Percentiles rank a stretch among this genome's conserved stretches.
These are phyloP conservation scores for Nothura maculosa DNA, from an alignment of 2,797 vertebrate genomes.

Conservation along the genomic window DNA sequence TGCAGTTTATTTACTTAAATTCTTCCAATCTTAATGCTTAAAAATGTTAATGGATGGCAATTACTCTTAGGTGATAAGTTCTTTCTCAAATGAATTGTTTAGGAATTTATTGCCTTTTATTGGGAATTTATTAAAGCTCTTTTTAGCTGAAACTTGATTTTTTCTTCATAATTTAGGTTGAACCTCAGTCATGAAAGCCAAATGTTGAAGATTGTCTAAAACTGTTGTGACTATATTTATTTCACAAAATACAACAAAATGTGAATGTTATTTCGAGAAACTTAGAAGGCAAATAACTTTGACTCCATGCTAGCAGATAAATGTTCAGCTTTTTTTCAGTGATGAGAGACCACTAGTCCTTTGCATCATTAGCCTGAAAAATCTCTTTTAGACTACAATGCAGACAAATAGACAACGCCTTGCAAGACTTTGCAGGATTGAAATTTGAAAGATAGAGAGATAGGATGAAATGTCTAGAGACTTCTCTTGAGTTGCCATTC, in stretches of 20 bases:
- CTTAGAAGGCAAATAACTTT: not conserved
- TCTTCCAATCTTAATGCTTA: not conserved
- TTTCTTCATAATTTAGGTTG: not conserved
- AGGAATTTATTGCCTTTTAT: not conserved
- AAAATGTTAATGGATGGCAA: not conserved
- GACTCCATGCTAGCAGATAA: not conserved
- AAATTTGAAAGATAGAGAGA: not conserved
- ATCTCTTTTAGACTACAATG: not conserved
- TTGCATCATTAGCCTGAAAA: not conserved
- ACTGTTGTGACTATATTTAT: accelerated
- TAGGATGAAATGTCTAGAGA: not conserved
- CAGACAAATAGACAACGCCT: not conserved
- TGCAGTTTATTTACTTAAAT: not conserved
- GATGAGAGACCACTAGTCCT: not conserved
- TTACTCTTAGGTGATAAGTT: not conserved
- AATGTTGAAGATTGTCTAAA: not conserved
- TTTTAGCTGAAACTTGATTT: not conserved
- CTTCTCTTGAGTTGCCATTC: not conserved
- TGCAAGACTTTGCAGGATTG: not conserved
- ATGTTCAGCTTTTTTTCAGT: not conserved
- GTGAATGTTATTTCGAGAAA: not conserved
- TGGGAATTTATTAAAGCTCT: too few relatives aligned
- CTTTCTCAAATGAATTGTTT: not conserved
- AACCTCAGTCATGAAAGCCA: not conserved
- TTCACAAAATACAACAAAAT: not conserved